Evolutionary conservation across 2,797 vertebrate genomes (phyloP).

Genomic region (Enteromius fasciolatus): DNA sequence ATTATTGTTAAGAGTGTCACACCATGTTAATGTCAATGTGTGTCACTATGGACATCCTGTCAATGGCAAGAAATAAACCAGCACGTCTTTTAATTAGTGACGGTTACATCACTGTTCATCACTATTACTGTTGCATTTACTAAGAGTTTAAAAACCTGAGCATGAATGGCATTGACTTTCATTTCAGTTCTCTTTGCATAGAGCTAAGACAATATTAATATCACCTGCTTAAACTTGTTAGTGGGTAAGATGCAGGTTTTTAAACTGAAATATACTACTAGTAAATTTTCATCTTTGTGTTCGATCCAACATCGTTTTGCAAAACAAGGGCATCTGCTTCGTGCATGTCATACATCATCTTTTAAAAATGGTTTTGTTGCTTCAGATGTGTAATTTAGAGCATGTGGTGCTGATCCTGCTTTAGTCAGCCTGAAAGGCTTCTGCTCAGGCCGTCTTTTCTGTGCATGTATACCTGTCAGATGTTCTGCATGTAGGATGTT

Average conservation of each 20-base stretch:
- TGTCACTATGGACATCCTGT: not conserved
- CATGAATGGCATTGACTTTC: not conserved
- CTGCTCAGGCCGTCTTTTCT: not conserved
- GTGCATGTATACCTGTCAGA: not conserved
- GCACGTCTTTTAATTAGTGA: not conserved
- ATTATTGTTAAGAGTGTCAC: constrained; percentile 13
- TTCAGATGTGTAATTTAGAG: not conserved
- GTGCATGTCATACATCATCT: not conserved
- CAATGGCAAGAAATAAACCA: not conserved
- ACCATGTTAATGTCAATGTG: constrained; percentile 5
- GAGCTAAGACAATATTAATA: not conserved
- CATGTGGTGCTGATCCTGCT: constrained; percentile 7
- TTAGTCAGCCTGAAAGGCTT: constrained; percentile 15
- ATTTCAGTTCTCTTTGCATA: not conserved
- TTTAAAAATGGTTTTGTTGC: not conserved
- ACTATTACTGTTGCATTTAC: not conserved
- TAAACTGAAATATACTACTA: not conserved
- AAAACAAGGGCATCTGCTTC: constrained; percentile 4
- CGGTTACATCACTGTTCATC: not conserved
- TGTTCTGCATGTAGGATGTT: not conserved
- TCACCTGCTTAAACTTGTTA: not conserved
- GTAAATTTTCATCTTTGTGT: not conserved
- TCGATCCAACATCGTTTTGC: not conserved
- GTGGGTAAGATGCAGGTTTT: not conserved
- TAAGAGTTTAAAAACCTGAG: not conserved